Evolutionary conservation across 2,888 invertebrate genomes (phyloP).

Genomic region (Hypercompe scribonia): DNA sequence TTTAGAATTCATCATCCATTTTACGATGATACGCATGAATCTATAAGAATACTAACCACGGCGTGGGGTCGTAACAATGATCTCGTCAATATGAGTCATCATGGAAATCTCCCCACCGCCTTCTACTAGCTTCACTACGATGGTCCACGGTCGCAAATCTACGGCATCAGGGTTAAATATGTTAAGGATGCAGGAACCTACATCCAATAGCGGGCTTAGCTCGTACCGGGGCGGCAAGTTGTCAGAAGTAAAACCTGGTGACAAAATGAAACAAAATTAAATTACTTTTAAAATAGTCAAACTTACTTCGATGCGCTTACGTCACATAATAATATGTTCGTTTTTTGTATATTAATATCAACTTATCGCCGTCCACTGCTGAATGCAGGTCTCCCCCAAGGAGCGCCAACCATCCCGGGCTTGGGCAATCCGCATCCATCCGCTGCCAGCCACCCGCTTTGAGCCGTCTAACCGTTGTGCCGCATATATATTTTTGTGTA

Average conservation of each 20-base stretch:
- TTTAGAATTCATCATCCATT: not conserved
- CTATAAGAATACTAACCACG: slow-evolving; percentile 5
- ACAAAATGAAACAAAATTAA: not conserved
- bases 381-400: no score
- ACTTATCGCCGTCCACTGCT: no score
- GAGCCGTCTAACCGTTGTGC: no score
- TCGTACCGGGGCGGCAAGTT: slow-evolving; percentile 56
- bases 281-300: not conserved
- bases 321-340: no score
- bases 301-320: no score
- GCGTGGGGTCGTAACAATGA: not conserved
- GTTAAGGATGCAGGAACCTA: slow-evolving; percentile 59
- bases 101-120: slow-evolving; percentile 59
- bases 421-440: no score
- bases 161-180: slow-evolving; percentile 52
- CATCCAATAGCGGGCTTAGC: slow-evolving; percentile 28
- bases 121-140: slow-evolving; percentile 62
- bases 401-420: no score
- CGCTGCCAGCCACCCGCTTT: no score
- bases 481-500: no score
- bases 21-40: not conserved
- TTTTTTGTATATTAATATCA: no score
- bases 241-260: slow-evolving; percentile 66
- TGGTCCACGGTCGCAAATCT: slow-evolving; percentile 72
- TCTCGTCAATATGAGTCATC: slow-evolving; percentile 40